phyloP scores from a whole-genome alignment of 92 coral and sea anemone species.

The Anthopleura xanthogrammica region DNA sequence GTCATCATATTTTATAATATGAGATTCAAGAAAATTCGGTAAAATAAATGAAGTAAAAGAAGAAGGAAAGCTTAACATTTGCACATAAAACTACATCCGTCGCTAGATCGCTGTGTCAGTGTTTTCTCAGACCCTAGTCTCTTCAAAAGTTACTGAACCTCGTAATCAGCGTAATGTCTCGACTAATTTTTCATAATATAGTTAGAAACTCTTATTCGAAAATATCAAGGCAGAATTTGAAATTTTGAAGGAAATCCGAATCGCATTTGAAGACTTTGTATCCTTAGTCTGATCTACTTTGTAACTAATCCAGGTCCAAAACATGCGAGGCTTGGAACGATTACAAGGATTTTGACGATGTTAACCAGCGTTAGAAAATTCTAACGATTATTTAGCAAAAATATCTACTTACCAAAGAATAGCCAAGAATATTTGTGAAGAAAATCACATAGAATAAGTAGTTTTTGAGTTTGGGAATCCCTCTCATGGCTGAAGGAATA shows the following conservation, averaged over 20 bases:
- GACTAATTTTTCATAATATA: background rate
- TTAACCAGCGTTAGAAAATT: background rate
- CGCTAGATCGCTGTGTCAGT: no score
- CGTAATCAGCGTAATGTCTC: no score
- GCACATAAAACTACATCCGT: no score
- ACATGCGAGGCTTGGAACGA: background rate
- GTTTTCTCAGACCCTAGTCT: no score
- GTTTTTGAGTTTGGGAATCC: background rate
- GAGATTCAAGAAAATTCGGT: background rate
- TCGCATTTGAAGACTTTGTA: background rate
- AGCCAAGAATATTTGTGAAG: background rate
- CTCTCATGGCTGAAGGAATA: background rate
- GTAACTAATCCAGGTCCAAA: background rate
- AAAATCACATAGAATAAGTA: background rate
- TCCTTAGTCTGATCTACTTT: background rate
- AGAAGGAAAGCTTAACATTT: no score
- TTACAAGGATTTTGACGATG: background rate
- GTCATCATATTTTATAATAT: background rate
- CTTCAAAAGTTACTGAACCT: no score
- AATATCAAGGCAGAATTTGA: background rate
- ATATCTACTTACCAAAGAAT: constrained; percentile 16
- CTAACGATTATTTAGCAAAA: background rate
- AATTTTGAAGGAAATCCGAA: background rate
- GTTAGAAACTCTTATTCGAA: background rate
- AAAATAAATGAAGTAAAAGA: no score